These are phyloP conservation scores for Trachelus troglodyta DNA, from an alignment of 2,888 invertebrate species.

Conservation along the genomic window DNA sequence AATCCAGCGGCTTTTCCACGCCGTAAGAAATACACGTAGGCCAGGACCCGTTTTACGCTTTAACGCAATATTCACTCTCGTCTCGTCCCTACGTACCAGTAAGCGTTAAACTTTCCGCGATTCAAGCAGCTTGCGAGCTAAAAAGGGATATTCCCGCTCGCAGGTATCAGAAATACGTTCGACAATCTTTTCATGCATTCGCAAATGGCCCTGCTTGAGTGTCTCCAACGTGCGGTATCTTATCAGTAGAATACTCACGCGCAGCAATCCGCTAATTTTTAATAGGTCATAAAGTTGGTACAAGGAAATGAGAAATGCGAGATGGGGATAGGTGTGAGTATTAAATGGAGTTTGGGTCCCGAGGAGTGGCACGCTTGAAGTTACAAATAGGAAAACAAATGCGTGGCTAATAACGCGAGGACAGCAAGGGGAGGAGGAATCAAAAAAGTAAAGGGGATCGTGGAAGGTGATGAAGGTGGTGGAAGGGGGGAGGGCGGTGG, in stretches of 20 bases:
- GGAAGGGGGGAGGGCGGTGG: background rate
- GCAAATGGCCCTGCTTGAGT: background rate
- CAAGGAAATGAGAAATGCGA: background rate
- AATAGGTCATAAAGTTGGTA: background rate
- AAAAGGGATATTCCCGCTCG: background rate
- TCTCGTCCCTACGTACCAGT: background rate
- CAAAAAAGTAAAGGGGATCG: slow-evolving; percentile 7
- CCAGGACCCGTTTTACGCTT: background rate
- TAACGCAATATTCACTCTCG: background rate
- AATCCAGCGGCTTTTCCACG: background rate
- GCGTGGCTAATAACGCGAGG: slow-evolving; percentile 11
- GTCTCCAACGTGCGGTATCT: slow-evolving; percentile 10
- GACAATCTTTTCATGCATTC: background rate
- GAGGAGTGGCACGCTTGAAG: slow-evolving; percentile 5
- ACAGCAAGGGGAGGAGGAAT: background rate
- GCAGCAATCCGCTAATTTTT: background rate
- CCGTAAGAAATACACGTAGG: background rate
- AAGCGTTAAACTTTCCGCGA: background rate
- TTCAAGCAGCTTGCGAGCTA: background rate
- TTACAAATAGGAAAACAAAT: slow-evolving; percentile 8
- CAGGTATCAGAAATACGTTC: background rate
- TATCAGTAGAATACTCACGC: background rate
- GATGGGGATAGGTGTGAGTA: background rate
- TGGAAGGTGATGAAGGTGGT: background rate
- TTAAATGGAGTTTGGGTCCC: background rate